These are phyloP conservation scores for Ecliptopera silaceata DNA, from an alignment of 2,888 invertebrate species.

Conservation along the genomic window DNA sequence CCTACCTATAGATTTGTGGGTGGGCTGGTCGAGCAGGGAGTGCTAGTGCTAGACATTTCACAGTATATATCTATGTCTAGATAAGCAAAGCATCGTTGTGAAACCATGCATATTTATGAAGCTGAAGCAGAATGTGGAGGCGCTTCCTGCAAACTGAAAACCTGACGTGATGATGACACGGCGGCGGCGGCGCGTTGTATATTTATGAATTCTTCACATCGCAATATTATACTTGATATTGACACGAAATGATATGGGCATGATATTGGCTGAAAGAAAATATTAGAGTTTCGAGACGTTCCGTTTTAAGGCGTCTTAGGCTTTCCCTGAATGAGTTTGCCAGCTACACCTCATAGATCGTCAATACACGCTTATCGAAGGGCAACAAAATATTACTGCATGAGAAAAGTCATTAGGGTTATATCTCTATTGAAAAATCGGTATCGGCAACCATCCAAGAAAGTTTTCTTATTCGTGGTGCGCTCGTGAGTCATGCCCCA, in stretches of 20 bases:
- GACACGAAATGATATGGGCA: no score
- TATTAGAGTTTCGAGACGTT: no score
- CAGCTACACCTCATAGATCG: no score
- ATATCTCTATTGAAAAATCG: slow-evolving; percentile 22
- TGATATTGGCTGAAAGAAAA: no score
- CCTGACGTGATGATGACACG: background rate
- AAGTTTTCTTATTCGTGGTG: slow-evolving; percentile 29
- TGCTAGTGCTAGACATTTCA: background rate
- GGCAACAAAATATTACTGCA: background rate
- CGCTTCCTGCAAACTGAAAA: background rate
- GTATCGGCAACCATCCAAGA: slow-evolving; percentile 28
- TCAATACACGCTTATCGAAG: no score
- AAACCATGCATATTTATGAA: background rate
- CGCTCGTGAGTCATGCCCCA: slow-evolving; percentile 39
- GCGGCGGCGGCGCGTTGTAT: no score
- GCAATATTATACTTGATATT: no score
- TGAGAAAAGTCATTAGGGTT: background rate
- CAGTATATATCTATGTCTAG: background rate
- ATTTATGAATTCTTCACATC: no score
- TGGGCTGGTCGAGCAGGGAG: background rate
- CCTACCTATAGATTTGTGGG: background rate
- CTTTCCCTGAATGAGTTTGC: no score
- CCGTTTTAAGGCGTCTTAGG: no score
- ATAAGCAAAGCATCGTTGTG: background rate
- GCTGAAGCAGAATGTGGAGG: background rate